Conservation (phyloP, 2,113 vertebrate genomes). For the Beaufortia kweichowensis region DNA sequence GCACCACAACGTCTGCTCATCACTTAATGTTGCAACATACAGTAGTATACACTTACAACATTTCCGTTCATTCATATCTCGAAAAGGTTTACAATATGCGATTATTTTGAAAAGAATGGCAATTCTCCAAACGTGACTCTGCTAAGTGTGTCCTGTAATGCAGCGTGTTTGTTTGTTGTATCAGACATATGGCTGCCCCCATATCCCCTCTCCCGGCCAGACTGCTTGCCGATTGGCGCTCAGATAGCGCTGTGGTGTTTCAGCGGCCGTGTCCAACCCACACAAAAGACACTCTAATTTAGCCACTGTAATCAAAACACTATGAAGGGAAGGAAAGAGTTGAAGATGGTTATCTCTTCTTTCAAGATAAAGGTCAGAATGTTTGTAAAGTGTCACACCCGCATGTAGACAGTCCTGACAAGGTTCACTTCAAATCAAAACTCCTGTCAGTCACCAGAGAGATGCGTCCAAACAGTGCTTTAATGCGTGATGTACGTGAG, state of each 20-base stretch:
- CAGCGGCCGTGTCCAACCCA: constrained; percentile 22
- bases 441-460: constrained; percentile 41
- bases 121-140: constrained; percentile 15
- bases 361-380: constrained; percentile 29
- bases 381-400: constrained; percentile 36
- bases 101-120: too few species aligned
- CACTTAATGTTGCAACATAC: not conserved
- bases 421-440: constrained; percentile 50
- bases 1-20: not conserved
- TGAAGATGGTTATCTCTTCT: constrained; percentile 43
- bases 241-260: constrained; percentile 40
- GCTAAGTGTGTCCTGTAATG: constrained; percentile 29
- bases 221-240: constrained; percentile 38
- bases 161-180: constrained; percentile 35
- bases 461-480: constrained; percentile 16
- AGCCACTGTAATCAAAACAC: constrained; percentile 43
- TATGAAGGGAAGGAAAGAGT: constrained; percentile 17
- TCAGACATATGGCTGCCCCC: constrained; percentile 15
- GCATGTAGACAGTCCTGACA: constrained; percentile 33
- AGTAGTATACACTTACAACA: not conserved
- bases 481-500: not conserved
- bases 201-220: constrained; percentile 19
- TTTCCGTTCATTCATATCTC: not conserved
- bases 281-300: constrained; percentile 25
- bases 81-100: not conserved